phyloP scores from a whole-genome alignment of 2,797 vertebrate genomes.

The Mus spretus region DNA sequence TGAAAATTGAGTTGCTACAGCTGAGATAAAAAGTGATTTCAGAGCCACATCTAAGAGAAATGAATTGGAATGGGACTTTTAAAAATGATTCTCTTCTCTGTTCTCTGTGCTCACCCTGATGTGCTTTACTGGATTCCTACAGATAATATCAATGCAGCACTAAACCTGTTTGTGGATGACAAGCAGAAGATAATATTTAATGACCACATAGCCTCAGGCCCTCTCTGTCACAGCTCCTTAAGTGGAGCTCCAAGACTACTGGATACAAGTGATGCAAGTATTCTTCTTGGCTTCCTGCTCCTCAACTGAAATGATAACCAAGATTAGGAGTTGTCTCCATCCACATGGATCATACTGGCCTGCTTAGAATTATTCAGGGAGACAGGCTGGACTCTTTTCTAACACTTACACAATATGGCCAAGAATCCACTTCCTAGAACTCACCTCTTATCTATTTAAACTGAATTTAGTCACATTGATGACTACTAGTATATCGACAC shows the following conservation, averaged over 20 bases:
- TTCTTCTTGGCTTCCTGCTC: not conserved
- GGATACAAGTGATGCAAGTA: rapidly evolving
- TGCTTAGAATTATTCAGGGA: not conserved
- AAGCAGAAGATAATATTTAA: slow-evolving; percentile 18
- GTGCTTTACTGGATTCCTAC: slow-evolving; percentile 1
- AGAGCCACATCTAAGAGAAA: not conserved
- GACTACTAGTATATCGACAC: not conserved
- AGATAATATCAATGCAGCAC: slow-evolving; percentile 18
- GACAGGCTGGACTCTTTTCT: not conserved
- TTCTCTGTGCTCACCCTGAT: not conserved
- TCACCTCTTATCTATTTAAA: not conserved
- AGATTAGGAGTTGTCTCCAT: not conserved
- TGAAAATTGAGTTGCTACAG: not conserved
- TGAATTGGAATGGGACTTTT: not conserved
- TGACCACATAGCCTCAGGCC: not conserved
- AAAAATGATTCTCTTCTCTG: not conserved
- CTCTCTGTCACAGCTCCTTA: not conserved
- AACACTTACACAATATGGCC: not conserved
- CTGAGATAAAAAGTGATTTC: not conserved
- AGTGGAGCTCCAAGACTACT: not conserved
- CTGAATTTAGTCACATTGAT: not conserved
- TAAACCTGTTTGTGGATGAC: slow-evolving; percentile 14
- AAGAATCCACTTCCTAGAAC: not conserved
- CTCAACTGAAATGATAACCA: not conserved
- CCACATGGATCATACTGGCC: too few species aligned